These are phyloP conservation scores for Lutra lutra DNA, from an alignment of 2,797 vertebrate genomes.

Conservation along the genomic window DNA sequence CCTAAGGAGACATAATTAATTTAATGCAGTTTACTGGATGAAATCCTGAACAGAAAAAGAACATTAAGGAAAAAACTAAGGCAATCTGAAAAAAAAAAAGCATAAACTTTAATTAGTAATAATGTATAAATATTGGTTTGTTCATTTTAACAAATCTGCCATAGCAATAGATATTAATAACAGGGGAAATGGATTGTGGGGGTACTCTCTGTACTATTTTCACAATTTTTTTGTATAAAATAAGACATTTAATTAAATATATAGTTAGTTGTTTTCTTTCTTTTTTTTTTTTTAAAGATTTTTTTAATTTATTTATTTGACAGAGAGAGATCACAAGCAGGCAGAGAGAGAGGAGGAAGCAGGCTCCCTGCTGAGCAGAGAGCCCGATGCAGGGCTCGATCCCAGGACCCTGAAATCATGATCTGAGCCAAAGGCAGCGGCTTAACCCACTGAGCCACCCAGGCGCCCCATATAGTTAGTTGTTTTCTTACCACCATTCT, in stretches of 20 bases:
- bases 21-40: background rate
- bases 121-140: background rate
- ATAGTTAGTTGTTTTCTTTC: background rate
- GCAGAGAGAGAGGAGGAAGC: too few species aligned
- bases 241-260: conserved; percentile 1
- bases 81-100: background rate
- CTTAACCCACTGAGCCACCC: too few species aligned
- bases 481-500: background rate
- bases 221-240: background rate
- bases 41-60: background rate
- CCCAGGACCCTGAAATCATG: too few species aligned
- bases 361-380: too few species aligned
- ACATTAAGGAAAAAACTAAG: background rate
- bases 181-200: background rate
- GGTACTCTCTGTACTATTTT: background rate
- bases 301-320: too few species aligned
- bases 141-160: background rate
- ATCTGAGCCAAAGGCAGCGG: too few species aligned
- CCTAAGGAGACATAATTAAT: background rate
- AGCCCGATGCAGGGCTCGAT: too few species aligned
- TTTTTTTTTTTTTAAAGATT: too few species aligned
- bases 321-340: too few species aligned
- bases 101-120: background rate
- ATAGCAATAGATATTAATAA: background rate
- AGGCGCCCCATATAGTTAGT: background rate